A percentile compares a stretch with the other conserved stretches of the same genome.
phyloP scores from a whole-genome alignment of 2,113 vertebrate species.

The Alaudala cheleensis region DNA sequence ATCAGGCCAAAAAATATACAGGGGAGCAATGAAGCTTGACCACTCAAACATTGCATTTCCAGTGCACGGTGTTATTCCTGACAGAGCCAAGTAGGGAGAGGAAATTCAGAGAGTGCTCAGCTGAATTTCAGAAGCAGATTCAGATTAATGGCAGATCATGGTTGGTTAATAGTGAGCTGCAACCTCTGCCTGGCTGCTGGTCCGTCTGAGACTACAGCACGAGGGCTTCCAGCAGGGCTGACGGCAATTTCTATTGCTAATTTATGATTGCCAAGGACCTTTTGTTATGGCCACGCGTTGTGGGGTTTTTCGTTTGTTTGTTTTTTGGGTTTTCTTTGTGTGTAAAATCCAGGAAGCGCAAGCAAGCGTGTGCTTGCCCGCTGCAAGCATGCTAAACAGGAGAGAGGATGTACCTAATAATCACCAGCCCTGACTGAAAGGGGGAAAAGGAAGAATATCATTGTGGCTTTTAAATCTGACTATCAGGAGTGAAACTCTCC shows the following conservation, averaged over 20 bases:
- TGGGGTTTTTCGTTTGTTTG: not conserved
- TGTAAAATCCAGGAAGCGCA: conserved; percentile 34
- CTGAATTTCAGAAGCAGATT: not conserved
- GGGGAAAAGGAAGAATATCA: conserved; percentile 25
- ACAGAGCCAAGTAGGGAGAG: not conserved
- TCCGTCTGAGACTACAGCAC: not conserved
- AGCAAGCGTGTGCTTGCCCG: conserved; percentile 38
- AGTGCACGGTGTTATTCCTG: not conserved
- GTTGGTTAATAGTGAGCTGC: not conserved
- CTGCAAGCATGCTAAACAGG: conserved; percentile 46
- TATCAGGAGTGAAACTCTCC: conserved; percentile 80
- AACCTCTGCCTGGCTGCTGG: not conserved
- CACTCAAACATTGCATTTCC: not conserved
- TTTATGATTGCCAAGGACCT: not conserved
- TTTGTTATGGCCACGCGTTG: not conserved
- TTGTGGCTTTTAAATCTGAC: conserved; percentile 72
- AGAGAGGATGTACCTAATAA: conserved; percentile 79
- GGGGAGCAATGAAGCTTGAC: not conserved
- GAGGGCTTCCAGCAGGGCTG: not conserved
- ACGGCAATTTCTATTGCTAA: not conserved
- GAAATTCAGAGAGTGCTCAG: not conserved
- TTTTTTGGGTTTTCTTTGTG: not conserved
- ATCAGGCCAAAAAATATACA: not conserved
- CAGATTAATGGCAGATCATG: not conserved
- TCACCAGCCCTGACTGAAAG: conserved; percentile 60